Evolutionary conservation across 1,140 invertebrate species (phyloP).

Genomic region (Drosophila miranda): DNA sequence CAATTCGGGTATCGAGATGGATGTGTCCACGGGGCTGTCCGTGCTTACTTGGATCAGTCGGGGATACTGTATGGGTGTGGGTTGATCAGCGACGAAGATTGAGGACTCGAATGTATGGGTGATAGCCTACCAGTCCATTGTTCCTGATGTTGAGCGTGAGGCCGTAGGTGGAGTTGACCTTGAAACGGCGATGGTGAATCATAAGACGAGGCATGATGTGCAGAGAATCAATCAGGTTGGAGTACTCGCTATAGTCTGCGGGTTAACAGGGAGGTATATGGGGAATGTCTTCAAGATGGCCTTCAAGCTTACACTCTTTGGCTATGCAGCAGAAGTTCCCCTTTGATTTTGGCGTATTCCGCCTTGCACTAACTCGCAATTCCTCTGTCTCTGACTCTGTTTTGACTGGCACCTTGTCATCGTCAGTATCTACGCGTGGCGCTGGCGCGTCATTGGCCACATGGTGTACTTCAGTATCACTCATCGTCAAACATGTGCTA

Average conservation of each 20-base stretch:
- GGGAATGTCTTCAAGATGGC: background rate
- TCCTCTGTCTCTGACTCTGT: background rate
- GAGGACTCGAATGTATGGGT: background rate
- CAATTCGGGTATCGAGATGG: slow-evolving; percentile 12
- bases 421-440: no score
- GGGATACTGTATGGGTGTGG: slow-evolving; percentile 44
- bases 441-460: no score
- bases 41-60: slow-evolving; percentile 46
- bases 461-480: background rate
- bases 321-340: slow-evolving; percentile 41
- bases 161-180: slow-evolving; percentile 36
- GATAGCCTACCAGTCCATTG: slow-evolving; percentile 38
- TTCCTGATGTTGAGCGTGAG: slow-evolving; percentile 50
- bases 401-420: no score
- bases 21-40: slow-evolving; percentile 57
- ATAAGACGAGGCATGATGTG: slow-evolving; percentile 56
- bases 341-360: background rate
- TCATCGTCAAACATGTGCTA: background rate
- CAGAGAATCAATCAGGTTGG: slow-evolving; percentile 52
- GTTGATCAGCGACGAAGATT: background rate
- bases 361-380: background rate
- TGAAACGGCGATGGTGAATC: slow-evolving; percentile 29
- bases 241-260: slow-evolving; percentile 55
- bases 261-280: no score
- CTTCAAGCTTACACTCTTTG: slow-evolving; percentile 51